Percentiles rank a stretch among this genome's conserved stretches.
Conservation (phyloP, 1,140 invertebrate genomes). For the Temnothorax curvispinosus region DNA sequence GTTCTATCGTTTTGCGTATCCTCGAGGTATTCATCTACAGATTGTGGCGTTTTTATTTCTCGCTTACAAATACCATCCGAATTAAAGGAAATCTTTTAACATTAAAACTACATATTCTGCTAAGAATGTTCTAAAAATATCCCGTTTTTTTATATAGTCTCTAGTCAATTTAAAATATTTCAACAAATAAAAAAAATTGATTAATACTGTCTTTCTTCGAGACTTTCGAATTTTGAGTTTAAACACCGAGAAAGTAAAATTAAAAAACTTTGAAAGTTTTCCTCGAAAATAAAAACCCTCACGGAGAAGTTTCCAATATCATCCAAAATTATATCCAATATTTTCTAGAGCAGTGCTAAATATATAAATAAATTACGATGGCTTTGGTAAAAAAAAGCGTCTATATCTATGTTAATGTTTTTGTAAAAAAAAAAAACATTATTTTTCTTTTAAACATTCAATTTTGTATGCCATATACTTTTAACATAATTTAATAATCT, state of each 20-base stretch:
- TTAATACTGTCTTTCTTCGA: too few species aligned
- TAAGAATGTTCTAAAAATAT: neutral
- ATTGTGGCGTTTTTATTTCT: neutral
- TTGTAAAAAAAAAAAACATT: too few species aligned
- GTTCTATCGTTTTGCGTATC: conserved; percentile 64
- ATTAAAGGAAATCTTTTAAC: neutral
- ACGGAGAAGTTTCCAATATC: neutral
- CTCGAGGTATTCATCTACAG: conserved; percentile 31
- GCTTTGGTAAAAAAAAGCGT: neutral
- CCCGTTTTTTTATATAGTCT: neutral
- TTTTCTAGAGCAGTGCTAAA: neutral
- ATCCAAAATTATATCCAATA: neutral
- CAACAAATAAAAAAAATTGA: neutral
- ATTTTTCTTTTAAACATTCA: neutral
- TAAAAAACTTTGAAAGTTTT: too few species aligned
- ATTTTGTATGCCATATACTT: neutral
- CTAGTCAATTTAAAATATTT: neutral
- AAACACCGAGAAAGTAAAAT: too few species aligned
- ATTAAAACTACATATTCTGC: neutral
- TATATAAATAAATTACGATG: neutral
- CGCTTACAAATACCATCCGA: neutral
- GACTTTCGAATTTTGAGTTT: too few species aligned
- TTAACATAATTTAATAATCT: neutral
- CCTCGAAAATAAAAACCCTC: conserved; percentile 17
- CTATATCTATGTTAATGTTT: too few species aligned